Conservation (phyloP, 2,888 invertebrate species). For the Cryptophagus acutangulus region DNA sequence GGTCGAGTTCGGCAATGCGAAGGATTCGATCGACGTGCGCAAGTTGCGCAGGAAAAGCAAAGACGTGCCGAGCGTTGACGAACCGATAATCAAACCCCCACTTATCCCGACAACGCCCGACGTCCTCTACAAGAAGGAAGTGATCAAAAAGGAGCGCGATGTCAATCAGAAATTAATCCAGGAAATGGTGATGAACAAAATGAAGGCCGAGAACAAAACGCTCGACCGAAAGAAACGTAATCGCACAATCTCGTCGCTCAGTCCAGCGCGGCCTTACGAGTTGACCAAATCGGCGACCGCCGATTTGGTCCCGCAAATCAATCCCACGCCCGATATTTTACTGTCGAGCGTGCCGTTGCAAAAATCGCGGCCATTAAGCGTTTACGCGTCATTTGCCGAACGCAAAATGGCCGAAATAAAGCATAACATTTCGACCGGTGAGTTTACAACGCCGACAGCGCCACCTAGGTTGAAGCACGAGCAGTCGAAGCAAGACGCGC, state of each 20-base stretch:
- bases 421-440: slow-evolving; percentile 41
- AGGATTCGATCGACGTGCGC: slow-evolving; percentile 63
- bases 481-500: slow-evolving; percentile 58
- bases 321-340: slow-evolving; percentile 40
- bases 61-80: too few relatives aligned
- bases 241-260: slow-evolving; percentile 43
- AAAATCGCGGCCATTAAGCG: slow-evolving; percentile 32
- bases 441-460: slow-evolving; percentile 52
- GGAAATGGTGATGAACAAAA: slow-evolving; percentile 75
- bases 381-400: slow-evolving; percentile 31
- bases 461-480: slow-evolving; percentile 52
- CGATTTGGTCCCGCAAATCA: slow-evolving; percentile 31
- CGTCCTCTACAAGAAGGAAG: slow-evolving; percentile 52
- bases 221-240: slow-evolving; percentile 56
- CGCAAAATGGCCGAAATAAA: slow-evolving; percentile 12
- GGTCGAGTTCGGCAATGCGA: slow-evolving; percentile 65
- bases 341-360: slow-evolving; percentile 30
- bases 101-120: slow-evolving; percentile 38
- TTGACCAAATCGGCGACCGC: slow-evolving; percentile 42
- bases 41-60: slow-evolving; percentile 53
- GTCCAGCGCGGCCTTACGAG: slow-evolving; percentile 34
- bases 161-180: slow-evolving; percentile 80
- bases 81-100: slow-evolving; percentile 38
- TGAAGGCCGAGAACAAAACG: slow-evolving; percentile 63
- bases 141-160: slow-evolving; percentile 72